Percentiles rank a stretch among this genome's conserved stretches.
Conservation (phyloP, 2,888 invertebrate genomes). For the Melieria crassipennis region DNA sequence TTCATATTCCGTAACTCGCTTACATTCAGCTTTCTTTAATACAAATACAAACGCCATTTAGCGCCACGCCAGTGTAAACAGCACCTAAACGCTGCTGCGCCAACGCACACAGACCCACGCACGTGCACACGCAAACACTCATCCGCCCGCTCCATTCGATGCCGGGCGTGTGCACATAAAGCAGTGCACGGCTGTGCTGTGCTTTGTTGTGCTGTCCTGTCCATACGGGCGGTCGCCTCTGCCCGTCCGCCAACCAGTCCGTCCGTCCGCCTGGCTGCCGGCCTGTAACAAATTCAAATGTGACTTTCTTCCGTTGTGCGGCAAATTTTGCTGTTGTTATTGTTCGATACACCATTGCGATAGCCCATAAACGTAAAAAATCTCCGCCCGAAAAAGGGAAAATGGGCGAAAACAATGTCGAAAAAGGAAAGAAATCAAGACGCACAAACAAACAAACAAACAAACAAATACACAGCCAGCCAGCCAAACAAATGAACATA, state of each 20-base stretch:
- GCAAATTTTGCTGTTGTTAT: slow-evolving; percentile 44
- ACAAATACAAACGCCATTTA: neutral
- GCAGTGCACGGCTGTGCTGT: neutral
- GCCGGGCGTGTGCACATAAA: neutral
- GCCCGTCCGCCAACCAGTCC: neutral
- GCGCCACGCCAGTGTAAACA: too few species aligned
- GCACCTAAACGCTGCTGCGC: too few species aligned
- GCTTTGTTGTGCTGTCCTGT: neutral
- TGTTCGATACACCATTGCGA: slow-evolving; percentile 53
- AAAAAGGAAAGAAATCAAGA: neutral
- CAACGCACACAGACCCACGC: neutral
- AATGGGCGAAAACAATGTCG: neutral
- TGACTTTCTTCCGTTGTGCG: slow-evolving; percentile 46
- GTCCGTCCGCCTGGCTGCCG: neutral
- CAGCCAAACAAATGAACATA: neutral
- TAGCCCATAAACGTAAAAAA: slow-evolving; percentile 30
- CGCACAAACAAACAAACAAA: neutral
- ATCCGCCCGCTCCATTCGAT: neutral
- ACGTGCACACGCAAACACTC: neutral
- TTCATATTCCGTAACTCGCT: too few species aligned
- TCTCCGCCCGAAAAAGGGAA: neutral
- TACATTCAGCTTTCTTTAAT: too few species aligned
- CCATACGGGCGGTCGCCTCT: neutral
- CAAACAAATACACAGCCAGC: neutral
- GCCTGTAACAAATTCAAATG: slow-evolving; percentile 54